Conservation (phyloP, 2,797 vertebrate species). For the Enteromius treurensis region DNA sequence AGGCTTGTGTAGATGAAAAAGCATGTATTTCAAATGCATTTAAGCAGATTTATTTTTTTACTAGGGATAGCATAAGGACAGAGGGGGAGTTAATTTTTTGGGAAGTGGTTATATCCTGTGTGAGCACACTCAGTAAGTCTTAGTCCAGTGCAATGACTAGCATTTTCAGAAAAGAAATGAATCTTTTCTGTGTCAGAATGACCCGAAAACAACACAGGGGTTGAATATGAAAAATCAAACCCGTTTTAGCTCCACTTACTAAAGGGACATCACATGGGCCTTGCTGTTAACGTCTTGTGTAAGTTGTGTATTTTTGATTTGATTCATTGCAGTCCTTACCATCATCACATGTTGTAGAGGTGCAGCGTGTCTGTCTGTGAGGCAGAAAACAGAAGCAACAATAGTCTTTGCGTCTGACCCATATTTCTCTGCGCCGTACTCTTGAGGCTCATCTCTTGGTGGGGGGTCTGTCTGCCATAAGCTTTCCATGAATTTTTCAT, state of each 20-base stretch:
- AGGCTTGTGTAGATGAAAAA: too few relatives aligned
- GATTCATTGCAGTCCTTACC: background rate
- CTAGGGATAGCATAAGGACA: too few relatives aligned
- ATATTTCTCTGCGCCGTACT: conserved; percentile 71
- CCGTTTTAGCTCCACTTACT: background rate
- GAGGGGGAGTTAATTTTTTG: too few relatives aligned
- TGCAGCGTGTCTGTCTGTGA: background rate
- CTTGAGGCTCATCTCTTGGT: conserved; percentile 60
- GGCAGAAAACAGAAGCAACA: background rate
- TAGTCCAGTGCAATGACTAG: background rate
- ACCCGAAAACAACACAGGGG: background rate
- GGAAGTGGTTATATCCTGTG: background rate
- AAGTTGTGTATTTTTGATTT: too few relatives aligned
- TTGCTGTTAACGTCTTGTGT: background rate
- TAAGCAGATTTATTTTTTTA: too few relatives aligned
- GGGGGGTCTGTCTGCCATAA: conserved; percentile 70
- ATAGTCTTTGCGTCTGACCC: conserved; percentile 67
- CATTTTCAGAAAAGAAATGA: background rate
- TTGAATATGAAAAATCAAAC: background rate
- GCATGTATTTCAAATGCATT: too few relatives aligned
- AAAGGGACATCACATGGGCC: background rate
- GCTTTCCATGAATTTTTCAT: conserved; percentile 78
- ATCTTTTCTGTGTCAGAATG: background rate
- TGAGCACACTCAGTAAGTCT: background rate
- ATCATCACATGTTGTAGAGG: background rate